Conservation (phyloP, 92 coral and sea anemone species). For the Desmophyllum pertusum region DNA sequence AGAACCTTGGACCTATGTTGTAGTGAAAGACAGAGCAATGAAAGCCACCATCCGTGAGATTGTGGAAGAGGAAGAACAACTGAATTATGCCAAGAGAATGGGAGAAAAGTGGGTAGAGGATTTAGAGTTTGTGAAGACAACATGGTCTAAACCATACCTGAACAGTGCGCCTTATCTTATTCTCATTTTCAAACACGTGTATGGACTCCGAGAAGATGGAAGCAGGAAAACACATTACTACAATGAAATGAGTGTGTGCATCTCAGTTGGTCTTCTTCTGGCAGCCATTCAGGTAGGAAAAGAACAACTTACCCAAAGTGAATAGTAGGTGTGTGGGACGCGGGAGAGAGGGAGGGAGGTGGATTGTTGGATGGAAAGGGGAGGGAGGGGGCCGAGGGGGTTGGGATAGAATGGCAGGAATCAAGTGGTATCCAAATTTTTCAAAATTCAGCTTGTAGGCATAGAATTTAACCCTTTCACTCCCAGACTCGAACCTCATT, state of each 20-base stretch:
- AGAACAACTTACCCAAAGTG: neutral
- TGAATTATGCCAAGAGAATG: slow-evolving; percentile 86
- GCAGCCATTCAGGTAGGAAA: slow-evolving; percentile 82
- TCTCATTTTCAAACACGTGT: slow-evolving; percentile 81
- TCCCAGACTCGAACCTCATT: too few relatives aligned
- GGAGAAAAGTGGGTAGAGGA: slow-evolving; percentile 83
- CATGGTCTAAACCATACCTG: slow-evolving; percentile 87
- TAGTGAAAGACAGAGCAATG: slow-evolving; percentile 55
- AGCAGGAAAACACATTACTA: slow-evolving; percentile 87
- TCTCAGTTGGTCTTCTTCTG: slow-evolving; percentile 86
- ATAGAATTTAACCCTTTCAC: too few relatives aligned
- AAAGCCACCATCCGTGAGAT: slow-evolving; percentile 67
- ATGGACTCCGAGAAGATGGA: slow-evolving; percentile 68
- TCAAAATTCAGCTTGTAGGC: too few relatives aligned
- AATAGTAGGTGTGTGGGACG: too few relatives aligned
- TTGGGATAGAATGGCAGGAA: too few relatives aligned
- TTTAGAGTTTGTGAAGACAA: slow-evolving; percentile 64
- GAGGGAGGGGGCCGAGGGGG: too few relatives aligned
- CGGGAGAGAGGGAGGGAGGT: too few relatives aligned
- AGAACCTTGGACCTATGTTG: slow-evolving; percentile 86
- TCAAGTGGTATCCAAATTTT: too few relatives aligned
- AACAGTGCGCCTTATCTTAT: slow-evolving; percentile 85
- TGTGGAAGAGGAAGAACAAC: slow-evolving; percentile 85
- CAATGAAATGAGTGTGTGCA: slow-evolving; percentile 92
- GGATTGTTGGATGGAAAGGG: too few relatives aligned